Evolutionary conservation across 2,113 vertebrate genomes (phyloP), one percentile per base, ranked within the genome.

Genomic region (Tinamus guttatus): DNA sequence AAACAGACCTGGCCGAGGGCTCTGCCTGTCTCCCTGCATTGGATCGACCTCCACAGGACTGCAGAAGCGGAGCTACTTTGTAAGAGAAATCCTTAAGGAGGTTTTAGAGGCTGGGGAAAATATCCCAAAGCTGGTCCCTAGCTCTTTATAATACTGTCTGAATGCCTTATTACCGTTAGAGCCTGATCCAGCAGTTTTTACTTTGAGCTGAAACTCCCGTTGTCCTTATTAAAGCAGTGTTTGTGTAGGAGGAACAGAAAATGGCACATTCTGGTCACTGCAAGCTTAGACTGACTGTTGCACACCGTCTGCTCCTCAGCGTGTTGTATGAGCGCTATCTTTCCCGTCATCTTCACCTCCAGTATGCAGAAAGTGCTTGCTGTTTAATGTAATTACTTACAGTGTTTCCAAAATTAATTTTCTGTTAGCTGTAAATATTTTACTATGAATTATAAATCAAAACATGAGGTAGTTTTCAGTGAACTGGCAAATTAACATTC

Each of bases 331-430:
- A 73, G 70, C 60, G 20, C 71, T 36, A 32, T 28, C 78, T 90
- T 60, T 94, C 63, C 67, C 12, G 2, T 92, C 76, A 81, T 4
- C 70, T 79, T 78, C 12, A 60, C 67, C 76, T 81, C 19, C 19
- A 89, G 80, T 68, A 67, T 75, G 85, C 3, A 40, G 89, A 87
- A 95, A 93, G 92, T 65, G 30, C 87, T 94, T 85, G 90, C 87
- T 81, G 68, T 95, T 97, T 97, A 91, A 94, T 95, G 93, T 95
- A 94, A 96, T 96, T 95, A 93, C 90, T 94, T 93, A 92, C 64
- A 83, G 58, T 77, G 73, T 95, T 97, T 94, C 85, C 93, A 95
- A 94, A 97, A 95, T 96, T 96, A 96, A 94, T 97, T 96, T 95
- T 95, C 91, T 95, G 51, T 94, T 97, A 94, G 90, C 75, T 95